Evolutionary conservation across 1,140 invertebrate species (phyloP), one percentile per base, ranked within the genome.

Genomic region (Copidosoma floridanum): DNA sequence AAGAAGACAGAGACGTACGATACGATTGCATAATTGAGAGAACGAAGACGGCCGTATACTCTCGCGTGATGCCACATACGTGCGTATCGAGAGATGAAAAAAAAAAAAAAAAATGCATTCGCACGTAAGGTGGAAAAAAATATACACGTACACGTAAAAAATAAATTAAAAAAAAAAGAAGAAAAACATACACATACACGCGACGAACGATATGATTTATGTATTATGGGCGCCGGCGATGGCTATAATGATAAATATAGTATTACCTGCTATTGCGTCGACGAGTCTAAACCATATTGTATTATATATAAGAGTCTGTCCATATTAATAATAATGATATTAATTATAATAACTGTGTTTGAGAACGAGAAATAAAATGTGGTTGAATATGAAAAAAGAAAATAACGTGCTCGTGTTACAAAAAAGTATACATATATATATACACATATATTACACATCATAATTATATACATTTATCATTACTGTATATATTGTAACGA

Each of bases 361-460:
- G 77, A 78, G 79, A 80, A 78, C 76, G 77, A 79, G 74, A 79
- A 80, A 80, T 80, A 80, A 80, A 80, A 79, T 79, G 77, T 79
- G 78, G 78, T 80, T 80, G 78, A 79, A 79, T 80, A 79, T 79
- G 77, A 77, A 74, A 65, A 58, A 35, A 32, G 61, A 66, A n/a
- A n/a, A n/a, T n/a, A 41, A 47, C 32, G 32, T 47, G 50, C 48
- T 53, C 57, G 48, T 46, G 12, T 59, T 59, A 23, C 16, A 59
- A 26, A 52, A n/a, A 23, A 23, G 23, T n/a, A n/a, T n/a, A 8
- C 29, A 32, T 32, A 6, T 32, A 8, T 47, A n/a, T 37, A 57
- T 56, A 50, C 24, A n/a, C 5, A 38, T 32, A 57, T 35, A 27
- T 58, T 43, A 52, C n/a, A 63, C 59, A 59, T 41, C 8, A 21